Evolutionary conservation across 64 coral and sea anemone species (phyloP).

Genomic region (Montipora efflorescens): DNA sequence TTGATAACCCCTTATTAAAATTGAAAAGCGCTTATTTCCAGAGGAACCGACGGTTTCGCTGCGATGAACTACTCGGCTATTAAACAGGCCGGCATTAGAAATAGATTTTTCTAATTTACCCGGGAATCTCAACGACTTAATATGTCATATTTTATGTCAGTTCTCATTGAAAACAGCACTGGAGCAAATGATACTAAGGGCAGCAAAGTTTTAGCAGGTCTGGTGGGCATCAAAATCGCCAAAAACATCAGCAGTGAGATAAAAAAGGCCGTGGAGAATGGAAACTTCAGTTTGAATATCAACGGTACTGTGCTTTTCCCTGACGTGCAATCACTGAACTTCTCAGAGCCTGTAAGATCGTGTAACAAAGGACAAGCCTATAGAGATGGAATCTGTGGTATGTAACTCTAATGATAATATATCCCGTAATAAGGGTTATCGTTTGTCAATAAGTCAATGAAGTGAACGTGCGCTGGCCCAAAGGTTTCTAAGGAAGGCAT

Average conservation of each 20-base stretch:
- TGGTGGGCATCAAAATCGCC: background rate
- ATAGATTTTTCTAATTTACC: conserved; percentile 1
- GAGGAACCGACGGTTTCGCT: background rate
- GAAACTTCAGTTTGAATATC: conserved; percentile 36
- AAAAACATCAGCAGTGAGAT: conserved; percentile 26
- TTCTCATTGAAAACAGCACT: background rate
- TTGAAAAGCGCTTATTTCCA: background rate
- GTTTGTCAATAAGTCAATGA: background rate
- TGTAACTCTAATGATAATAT: background rate
- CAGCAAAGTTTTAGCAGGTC: background rate
- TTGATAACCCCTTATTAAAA: background rate
- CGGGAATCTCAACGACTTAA: background rate
- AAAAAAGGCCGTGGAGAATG: conserved; percentile 26
- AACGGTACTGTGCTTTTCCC: conserved; percentile 24
- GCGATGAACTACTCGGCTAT: background rate
- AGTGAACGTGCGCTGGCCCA: background rate
- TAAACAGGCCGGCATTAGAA: background rate
- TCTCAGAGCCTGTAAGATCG: background rate
- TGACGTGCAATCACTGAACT: conserved; percentile 3
- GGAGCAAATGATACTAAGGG: conserved; percentile 1
- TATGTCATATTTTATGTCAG: background rate
- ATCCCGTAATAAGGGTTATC: background rate
- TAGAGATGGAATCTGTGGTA: conserved; percentile 45
- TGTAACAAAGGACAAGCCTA: conserved; percentile 37
- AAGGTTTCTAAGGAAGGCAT: background rate